Conservation (phyloP, 2,113 vertebrate genomes). For the Ascaphus truei region DNA sequence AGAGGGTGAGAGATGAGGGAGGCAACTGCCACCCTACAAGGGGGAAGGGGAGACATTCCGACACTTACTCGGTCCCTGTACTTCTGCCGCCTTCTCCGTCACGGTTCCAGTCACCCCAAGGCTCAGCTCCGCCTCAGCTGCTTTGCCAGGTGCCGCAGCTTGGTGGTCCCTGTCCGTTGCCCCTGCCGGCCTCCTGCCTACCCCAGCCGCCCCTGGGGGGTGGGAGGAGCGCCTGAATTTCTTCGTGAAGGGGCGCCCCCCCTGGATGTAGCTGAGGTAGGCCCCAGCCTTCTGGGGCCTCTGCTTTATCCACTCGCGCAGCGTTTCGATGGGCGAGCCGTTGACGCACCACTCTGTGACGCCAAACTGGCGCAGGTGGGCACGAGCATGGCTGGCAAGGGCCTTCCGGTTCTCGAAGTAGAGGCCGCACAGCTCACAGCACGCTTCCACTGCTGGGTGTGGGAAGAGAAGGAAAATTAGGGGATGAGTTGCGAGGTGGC, state of each 20-base stretch:
- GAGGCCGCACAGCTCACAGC: slow-evolving; percentile 91
- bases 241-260: slow-evolving; percentile 76
- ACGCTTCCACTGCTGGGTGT: slow-evolving; percentile 70
- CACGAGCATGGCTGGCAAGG: slow-evolving; percentile 87
- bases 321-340: slow-evolving; percentile 93
- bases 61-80: slow-evolving; percentile 17
- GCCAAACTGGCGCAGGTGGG: slow-evolving; percentile 91
- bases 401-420: slow-evolving; percentile 96
- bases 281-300: slow-evolving; percentile 87
- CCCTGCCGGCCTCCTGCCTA: not conserved
- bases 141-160: not conserved
- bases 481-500: too few relatives aligned
- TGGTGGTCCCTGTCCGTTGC: not conserved
- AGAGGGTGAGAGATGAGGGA: too few relatives aligned
- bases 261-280: slow-evolving; percentile 88
- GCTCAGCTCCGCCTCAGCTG: not conserved
- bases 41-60: too few relatives aligned
- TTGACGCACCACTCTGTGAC: slow-evolving; percentile 97
- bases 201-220: slow-evolving; percentile 36
- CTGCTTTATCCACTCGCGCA: slow-evolving; percentile 95
- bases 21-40: too few relatives aligned
- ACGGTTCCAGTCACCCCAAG: not conserved
- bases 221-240: slow-evolving; percentile 69
- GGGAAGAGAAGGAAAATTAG: slow-evolving; percentile 38
- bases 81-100: not conserved